A percentile compares a stretch with the other conserved stretches of the same genome.
Evolutionary conservation across 2,797 vertebrate species (phyloP).

Genomic region (Chromis chromis): DNA sequence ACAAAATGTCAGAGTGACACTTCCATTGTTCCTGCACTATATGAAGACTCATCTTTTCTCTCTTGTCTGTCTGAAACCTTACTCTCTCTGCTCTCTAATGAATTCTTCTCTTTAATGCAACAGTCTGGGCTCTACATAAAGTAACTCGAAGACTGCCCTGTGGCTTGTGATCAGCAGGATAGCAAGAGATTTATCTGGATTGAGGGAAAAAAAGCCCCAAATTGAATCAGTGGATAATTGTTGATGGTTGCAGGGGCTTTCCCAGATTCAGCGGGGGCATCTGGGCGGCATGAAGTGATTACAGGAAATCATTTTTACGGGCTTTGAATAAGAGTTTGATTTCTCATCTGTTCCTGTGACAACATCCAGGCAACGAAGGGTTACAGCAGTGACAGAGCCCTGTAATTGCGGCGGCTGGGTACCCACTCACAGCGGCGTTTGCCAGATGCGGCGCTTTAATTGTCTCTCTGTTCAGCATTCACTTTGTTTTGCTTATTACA

Average conservation of each 20-base stretch:
- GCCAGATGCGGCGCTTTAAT: constrained; percentile 71
- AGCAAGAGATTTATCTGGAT: constrained; percentile 39
- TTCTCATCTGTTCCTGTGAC: constrained; percentile 7
- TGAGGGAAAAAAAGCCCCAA: constrained; percentile 25
- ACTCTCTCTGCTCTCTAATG: constrained; percentile 28
- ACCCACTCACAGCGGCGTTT: constrained; percentile 24
- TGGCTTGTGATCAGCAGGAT: constrained; percentile 35
- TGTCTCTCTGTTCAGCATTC: constrained; percentile 60
- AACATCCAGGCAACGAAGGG: constrained; percentile 41
- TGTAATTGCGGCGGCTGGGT: constrained; percentile 52
- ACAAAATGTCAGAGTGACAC: constrained; percentile 34
- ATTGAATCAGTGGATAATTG: constrained; percentile 53
- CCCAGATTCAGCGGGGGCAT: constrained; percentile 44
- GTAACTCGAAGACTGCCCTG: constrained; percentile 21
- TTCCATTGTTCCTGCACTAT: constrained; percentile 7
- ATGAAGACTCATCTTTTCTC: constrained; percentile 12
- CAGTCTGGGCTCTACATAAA: constrained; percentile 42
- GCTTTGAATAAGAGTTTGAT: constrained; percentile 12
- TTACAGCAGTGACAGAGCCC: constrained; percentile 39
- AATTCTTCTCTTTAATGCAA: constrained; percentile 38
- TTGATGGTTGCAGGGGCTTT: constrained; percentile 28
- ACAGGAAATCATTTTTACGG: constrained; percentile 29
- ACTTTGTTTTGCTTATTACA: constrained; percentile 60
- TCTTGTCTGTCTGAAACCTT: not conserved
- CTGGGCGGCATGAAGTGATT: constrained; percentile 26